Evolutionary conservation across 2,797 vertebrate species (phyloP), one percentile per base, ranked within the genome.

Genomic region (Centropyge bicolor): DNA sequence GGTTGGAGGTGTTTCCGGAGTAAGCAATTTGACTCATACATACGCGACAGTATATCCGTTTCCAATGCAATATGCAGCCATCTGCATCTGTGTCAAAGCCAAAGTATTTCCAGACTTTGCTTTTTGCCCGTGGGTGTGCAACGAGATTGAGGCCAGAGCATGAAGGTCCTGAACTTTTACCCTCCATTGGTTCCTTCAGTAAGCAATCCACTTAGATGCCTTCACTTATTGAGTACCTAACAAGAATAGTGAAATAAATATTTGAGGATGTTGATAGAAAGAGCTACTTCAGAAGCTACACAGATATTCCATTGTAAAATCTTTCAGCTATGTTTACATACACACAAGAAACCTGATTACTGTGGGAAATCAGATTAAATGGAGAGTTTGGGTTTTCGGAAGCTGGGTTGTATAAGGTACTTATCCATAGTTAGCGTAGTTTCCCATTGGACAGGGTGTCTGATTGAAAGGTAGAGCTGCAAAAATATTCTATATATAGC

Each of bases 61-160:
- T 97, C 97, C 97, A 97, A 89, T 97, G 96, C 81, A 97, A 84
- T 80, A 98, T 97, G 85, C 96, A 97, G 83, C 97, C 97, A 55
- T 97, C 96, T 0, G 96, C 96, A 85, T 97, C 95, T 0, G 96
- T 96, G 92, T 97, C 96, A 76, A 98, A 97, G 78, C 97, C 97
- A 85, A 97, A 98, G 92, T 98, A 97, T 81, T 96, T 97, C 97
- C 97, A 98, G 24, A 98, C 97, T 93, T 97, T 97, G 94, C 97
- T 98, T 90, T 98, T 98, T 85, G 97, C 97, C 46, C 97, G 96
- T 0, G 97, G 97, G 78, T 97, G 97, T 19, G 96, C 95, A 41
- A 98, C 97, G 78, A 98, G 95, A 88, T 97, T 97, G 76, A 96
- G 95, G 88, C 97, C 96, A 38, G 94, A 90, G 85, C 91, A 93